Evolutionary conservation across 2,113 vertebrate species (phyloP).

Genomic region (Semnopithecus entellus): DNA sequence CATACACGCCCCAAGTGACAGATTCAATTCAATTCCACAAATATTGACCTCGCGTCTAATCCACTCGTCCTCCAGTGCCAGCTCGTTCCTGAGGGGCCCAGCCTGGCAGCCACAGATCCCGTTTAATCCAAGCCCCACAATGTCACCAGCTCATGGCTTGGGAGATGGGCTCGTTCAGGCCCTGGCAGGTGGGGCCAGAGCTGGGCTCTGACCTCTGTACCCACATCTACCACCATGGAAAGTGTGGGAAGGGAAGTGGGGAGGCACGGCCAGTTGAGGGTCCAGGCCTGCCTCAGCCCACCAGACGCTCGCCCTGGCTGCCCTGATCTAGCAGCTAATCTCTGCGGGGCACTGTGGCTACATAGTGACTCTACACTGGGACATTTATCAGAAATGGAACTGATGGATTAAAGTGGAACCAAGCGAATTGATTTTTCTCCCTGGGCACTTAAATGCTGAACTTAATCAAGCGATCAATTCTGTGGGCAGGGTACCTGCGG

Average conservation of each 20-base stretch:
- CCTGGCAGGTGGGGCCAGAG: not conserved
- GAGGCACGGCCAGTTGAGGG: not conserved
- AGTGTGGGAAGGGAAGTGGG: not conserved
- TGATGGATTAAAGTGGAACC: constrained; percentile 52
- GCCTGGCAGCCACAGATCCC: accelerated
- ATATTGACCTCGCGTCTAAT: constrained; percentile 71
- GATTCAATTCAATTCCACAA: constrained; percentile 71
- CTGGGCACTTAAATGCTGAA: constrained; percentile 7
- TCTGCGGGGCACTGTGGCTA: not conserved
- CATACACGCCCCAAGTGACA: not conserved
- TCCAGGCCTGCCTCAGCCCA: too few species aligned
- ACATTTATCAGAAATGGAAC: constrained; percentile 48
- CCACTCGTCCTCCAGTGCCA: not conserved
- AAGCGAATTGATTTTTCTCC: constrained; percentile 27
- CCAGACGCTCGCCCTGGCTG: not conserved
- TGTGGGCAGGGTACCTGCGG: not conserved
- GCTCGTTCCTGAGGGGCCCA: not conserved
- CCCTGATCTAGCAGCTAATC: not conserved
- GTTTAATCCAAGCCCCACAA: not conserved
- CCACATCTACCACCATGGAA: not conserved
- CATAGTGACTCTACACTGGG: not conserved
- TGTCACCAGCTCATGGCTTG: not conserved
- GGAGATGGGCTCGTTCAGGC: not conserved
- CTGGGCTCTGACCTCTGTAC: not conserved
- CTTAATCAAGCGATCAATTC: constrained; percentile 20